phyloP scores from a whole-genome alignment of 2,888 invertebrate genomes.

The Apodemia zela region DNA sequence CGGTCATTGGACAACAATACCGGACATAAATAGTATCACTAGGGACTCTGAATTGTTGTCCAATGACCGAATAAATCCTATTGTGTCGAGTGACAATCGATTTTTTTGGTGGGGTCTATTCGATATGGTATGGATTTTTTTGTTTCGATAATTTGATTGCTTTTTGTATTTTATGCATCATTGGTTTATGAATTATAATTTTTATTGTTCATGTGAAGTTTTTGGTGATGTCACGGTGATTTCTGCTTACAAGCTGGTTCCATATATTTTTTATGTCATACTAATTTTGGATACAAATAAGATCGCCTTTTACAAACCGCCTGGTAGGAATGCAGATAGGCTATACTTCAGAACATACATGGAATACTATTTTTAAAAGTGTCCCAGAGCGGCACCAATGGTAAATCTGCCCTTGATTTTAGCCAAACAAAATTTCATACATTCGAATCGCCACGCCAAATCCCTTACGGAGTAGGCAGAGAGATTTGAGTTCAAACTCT shows the following conservation, averaged over 20 bases:
- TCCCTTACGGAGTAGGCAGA: no score
- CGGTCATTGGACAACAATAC: conserved; percentile 37
- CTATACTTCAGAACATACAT: no score
- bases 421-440: no score
- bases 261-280: no score
- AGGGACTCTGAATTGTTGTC: conserved; percentile 31
- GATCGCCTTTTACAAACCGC: no score
- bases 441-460: no score
- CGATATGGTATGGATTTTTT: conserved; percentile 19
- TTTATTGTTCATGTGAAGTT: neutral
- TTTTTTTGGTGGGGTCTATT: conserved; percentile 40
- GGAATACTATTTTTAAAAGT: no score
- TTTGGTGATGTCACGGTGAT: neutral
- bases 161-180: conserved; percentile 20
- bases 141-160: conserved; percentile 18
- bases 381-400: no score
- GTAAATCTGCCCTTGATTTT: no score
- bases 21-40: conserved; percentile 22
- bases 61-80: conserved; percentile 40
- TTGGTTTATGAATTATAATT: conserved; percentile 9
- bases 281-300: no score
- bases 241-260: neutral
- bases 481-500: no score
- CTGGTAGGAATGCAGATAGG: no score
- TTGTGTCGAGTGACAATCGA: conserved; percentile 54